Evolutionary conservation across 2,888 invertebrate species (phyloP), one percentile per base, ranked within the genome.

Genomic region (Lapara coniferarum): DNA sequence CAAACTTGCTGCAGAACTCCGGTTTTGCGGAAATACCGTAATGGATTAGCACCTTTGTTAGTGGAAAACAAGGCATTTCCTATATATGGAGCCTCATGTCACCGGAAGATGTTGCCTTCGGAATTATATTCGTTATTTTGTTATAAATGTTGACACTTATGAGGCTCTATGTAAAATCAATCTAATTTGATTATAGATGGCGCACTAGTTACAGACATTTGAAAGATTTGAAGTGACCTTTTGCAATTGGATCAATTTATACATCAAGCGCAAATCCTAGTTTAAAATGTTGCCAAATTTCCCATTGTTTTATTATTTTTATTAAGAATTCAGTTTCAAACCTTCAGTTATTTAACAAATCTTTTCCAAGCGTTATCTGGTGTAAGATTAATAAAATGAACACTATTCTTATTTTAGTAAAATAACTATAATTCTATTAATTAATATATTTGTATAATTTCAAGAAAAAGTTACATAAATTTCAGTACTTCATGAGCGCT

Each of bases 11-110:
- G 12, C 2, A 13, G 2, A 51, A 51, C 12, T 46, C 6, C 19
- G 16, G 10, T 63, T 16, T n/a, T 19, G 16, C 44, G 59, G 59
- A 63, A 63, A 63, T 46, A 63, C 46, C 37, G 16, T 63, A 46
- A 46, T 12, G 46, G 46, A 16, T n/a, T 63, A 19, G 6, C 16
- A 46, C 1, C 1, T 46, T 0, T 12, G 2, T 19, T 46, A 19
- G 16, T 16, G 46, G 46, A 44, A 37, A 37, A 63, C 59, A 16
- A 59, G 16, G 59, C 44, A 46, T 49, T 46, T 59, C 6, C 46
- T 46, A 63, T 46, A 46, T 46, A 2, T 25, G 59, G 59, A n/a
- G 12, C 8, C 6, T 44, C 59, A 30, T 19, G 19, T 25, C 46
- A 2, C 37, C 37, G 37, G 37, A 37, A 37, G 37, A 37, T 37